phyloP scores from a whole-genome alignment of 2,888 invertebrate genomes.

The Lobophora halterata region DNA sequence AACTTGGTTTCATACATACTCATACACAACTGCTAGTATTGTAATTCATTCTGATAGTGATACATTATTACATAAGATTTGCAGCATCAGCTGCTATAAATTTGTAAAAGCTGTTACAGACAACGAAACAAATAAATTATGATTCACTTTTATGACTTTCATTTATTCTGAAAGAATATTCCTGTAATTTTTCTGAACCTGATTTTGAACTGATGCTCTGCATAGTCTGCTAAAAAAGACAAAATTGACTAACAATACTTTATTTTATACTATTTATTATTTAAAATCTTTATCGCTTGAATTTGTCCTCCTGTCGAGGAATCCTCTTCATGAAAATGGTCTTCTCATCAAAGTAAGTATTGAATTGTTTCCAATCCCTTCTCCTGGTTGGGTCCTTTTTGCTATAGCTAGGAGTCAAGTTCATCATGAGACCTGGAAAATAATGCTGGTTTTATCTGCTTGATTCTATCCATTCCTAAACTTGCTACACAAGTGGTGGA shows the following conservation, averaged over 20 bases:
- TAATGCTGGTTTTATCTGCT: no score
- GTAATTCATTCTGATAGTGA: not conserved
- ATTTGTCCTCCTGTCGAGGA: constrained; percentile 60
- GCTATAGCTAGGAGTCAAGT: constrained; percentile 82
- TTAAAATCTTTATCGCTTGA: constrained; percentile 47
- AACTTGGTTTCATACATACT: constrained; percentile 10
- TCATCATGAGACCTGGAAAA: constrained; percentile 87
- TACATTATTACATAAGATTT: constrained; percentile 5
- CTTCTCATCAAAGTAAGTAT: constrained; percentile 90
- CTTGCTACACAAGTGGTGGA: no score
- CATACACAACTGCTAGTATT: constrained; percentile 7
- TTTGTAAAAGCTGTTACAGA: constrained; percentile 39
- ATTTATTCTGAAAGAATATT: constrained; percentile 17
- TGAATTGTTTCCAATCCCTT: constrained; percentile 86
- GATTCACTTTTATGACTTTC: constrained; percentile 37
- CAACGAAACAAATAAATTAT: constrained; percentile 62
- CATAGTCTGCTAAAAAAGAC: no score
- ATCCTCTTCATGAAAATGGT: constrained; percentile 81
- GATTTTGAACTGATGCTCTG: no score
- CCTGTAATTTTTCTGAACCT: no score
- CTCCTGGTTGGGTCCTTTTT: constrained; percentile 86
- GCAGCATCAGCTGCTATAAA: constrained; percentile 27
- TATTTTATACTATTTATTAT: constrained; percentile 16
- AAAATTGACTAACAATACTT: constrained; percentile 6
- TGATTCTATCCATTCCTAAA: no score